Percentiles rank a stretch among this genome's conserved stretches.
These are phyloP conservation scores for Heliopora coerulea DNA, from an alignment of 92 coral and sea anemone species.

Conservation along the genomic window DNA sequence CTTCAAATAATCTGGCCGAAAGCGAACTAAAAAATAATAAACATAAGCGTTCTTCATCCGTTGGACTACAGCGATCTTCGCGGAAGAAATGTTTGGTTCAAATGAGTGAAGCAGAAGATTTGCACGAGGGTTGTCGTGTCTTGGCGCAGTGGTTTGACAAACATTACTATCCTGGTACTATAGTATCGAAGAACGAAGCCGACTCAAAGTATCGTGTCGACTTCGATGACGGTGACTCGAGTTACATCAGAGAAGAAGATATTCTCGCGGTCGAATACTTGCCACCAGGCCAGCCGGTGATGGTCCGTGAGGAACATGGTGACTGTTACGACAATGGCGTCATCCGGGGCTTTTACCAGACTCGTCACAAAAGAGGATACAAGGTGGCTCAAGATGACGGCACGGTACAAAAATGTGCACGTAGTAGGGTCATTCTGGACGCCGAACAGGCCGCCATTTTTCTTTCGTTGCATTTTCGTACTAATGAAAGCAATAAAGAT, in stretches of 20 bases:
- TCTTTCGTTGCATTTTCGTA: slow-evolving; percentile 54
- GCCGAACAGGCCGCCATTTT: slow-evolving; percentile 72
- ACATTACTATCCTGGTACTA: slow-evolving; percentile 78
- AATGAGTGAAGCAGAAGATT: not conserved
- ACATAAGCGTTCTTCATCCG: not conserved
- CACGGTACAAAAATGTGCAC: slow-evolving; percentile 57
- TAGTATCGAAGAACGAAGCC: slow-evolving; percentile 49
- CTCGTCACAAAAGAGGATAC: slow-evolving; percentile 66
- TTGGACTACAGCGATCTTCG: not conserved
- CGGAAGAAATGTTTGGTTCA: not conserved
- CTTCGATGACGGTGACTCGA: slow-evolving; percentile 89
- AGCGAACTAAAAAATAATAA: too few species aligned
- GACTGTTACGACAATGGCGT: slow-evolving; percentile 73
- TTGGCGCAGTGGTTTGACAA: slow-evolving; percentile 87
- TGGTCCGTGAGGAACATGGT: slow-evolving; percentile 51
- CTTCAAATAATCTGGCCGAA: too few species aligned
- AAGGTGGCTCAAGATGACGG: slow-evolving; percentile 60
- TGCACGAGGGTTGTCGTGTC: slow-evolving; percentile 66
- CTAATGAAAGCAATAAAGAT: not conserved
- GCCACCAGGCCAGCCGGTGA: slow-evolving; percentile 71
- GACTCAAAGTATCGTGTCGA: slow-evolving; percentile 51
- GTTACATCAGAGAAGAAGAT: slow-evolving; percentile 61
- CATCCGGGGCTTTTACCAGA: slow-evolving; percentile 71
- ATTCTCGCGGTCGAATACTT: slow-evolving; percentile 66
- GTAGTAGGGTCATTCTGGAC: slow-evolving; percentile 59